Percentiles rank a stretch among this genome's conserved stretches.
Evolutionary conservation across 2,888 invertebrate species (phyloP).

Genomic region (Chrysodeixis includens): DNA sequence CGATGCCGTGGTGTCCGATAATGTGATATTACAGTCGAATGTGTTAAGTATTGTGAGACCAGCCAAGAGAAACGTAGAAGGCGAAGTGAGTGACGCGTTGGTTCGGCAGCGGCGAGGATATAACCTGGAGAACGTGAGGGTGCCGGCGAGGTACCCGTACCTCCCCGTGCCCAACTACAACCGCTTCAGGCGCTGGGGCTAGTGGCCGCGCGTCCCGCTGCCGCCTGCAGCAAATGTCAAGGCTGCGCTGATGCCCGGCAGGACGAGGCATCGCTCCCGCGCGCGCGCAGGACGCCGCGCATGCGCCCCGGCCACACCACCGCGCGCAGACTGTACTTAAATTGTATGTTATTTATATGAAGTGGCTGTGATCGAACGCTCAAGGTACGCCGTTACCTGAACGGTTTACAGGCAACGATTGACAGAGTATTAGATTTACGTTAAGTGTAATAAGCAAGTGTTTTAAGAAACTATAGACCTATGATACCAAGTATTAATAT

Average conservation of each 20-base stretch:
- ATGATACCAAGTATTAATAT: constrained; percentile 48
- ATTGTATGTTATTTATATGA: constrained; percentile 75
- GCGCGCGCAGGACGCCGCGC: constrained; percentile 60
- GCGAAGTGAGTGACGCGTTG: constrained; percentile 68
- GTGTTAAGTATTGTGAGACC: constrained; percentile 80
- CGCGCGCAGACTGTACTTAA: constrained; percentile 70
- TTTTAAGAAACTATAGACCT: constrained; percentile 42
- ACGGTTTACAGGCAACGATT: constrained; percentile 74
- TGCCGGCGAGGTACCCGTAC: constrained; percentile 85
- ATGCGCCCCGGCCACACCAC: constrained; percentile 63
- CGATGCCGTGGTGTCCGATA: constrained; percentile 80
- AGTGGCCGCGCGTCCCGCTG: constrained; percentile 70
- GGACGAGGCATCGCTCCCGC: constrained; percentile 51
- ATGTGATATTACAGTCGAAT: constrained; percentile 84
- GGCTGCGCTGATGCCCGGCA: constrained; percentile 75
- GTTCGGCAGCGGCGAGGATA: constrained; percentile 83
- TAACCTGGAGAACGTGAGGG: constrained; percentile 86
- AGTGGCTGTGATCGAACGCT: constrained; percentile 86
- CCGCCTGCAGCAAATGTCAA: constrained; percentile 80
- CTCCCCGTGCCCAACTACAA: constrained; percentile 81
- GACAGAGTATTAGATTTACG: constrained; percentile 66
- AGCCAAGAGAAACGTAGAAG: constrained; percentile 65
- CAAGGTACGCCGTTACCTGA: constrained; percentile 70
- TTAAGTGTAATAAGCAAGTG: constrained; percentile 47
- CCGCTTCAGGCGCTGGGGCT: constrained; percentile 86